Evolutionary conservation across 2,888 invertebrate genomes (phyloP).

Genomic region (Megastigmus dorsalis): DNA sequence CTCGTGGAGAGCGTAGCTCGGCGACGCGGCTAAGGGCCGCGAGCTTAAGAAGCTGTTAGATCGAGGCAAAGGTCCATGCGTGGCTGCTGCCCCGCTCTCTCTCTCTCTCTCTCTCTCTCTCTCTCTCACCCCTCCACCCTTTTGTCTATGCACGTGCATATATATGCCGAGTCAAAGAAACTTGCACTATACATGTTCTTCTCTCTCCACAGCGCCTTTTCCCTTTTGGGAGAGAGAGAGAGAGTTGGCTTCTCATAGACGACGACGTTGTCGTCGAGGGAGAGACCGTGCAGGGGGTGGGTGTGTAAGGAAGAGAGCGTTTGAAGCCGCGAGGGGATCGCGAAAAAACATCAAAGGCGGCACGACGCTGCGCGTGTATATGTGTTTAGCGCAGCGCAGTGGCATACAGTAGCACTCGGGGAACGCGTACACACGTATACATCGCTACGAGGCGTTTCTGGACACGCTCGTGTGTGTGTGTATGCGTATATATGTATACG

Average conservation of each 20-base stretch:
- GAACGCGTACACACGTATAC: too few relatives aligned
- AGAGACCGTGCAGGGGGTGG: not conserved
- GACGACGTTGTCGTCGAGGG: not conserved
- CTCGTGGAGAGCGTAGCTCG: too few relatives aligned
- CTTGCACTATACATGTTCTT: not conserved
- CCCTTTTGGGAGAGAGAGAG: not conserved
- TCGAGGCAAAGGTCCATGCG: conserved; percentile 28
- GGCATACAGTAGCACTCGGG: not conserved
- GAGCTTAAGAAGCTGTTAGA: conserved; percentile 34
- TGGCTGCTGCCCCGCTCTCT: not conserved
- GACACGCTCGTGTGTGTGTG: not conserved
- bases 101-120: not conserved
- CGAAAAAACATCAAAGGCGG: conserved; percentile 36
- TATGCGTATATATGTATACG: not conserved
- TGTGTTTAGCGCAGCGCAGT: not conserved
- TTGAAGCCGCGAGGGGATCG: conserved; percentile 7
- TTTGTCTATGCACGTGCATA: conserved; percentile 15
- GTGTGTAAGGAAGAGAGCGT: not conserved
- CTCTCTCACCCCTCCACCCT: not conserved
- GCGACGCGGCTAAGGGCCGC: not conserved
- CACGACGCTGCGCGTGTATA: not conserved
- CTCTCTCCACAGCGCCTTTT: not conserved
- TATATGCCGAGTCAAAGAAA: conserved; percentile 4
- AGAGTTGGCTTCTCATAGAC: not conserved
- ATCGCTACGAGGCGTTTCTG: too few relatives aligned